These are phyloP conservation scores for Martes martes DNA, from an alignment of 2,113 vertebrate species.

Conservation along the genomic window DNA sequence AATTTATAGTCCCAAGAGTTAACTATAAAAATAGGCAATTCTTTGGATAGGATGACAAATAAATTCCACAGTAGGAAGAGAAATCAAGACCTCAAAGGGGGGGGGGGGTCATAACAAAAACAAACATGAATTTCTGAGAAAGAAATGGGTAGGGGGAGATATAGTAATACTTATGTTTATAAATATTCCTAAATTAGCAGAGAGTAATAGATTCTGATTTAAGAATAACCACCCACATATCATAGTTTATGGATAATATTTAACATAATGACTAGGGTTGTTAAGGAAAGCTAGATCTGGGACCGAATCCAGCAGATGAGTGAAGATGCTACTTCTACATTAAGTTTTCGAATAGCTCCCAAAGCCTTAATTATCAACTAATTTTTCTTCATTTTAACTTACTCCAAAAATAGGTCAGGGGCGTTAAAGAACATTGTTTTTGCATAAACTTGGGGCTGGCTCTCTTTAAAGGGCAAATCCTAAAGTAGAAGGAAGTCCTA, in stretches of 20 bases:
- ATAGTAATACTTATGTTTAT: neutral
- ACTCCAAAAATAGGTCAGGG: neutral
- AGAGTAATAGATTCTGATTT: neutral
- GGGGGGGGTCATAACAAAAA: neutral
- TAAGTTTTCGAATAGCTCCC: neutral
- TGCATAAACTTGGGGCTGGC: neutral
- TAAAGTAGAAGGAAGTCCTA: neutral
- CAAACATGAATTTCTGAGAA: neutral
- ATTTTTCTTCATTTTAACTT: neutral
- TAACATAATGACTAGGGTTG: neutral
- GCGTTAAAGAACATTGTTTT: neutral
- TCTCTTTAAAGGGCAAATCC: neutral
- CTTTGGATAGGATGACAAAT: neutral
- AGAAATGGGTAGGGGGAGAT: neutral
- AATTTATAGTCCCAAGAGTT: neutral
- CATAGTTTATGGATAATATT: neutral
- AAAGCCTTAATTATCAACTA: conserved; percentile 13
- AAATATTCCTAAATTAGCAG: neutral
- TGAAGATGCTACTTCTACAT: neutral
- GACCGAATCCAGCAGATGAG: neutral
- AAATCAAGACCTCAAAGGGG: neutral
- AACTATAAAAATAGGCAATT: neutral
- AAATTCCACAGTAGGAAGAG: conserved; percentile 22
- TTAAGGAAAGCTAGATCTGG: neutral
- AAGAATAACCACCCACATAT: neutral